Evolutionary conservation across 2,888 invertebrate species (phyloP).

Genomic region (Nymphalis urticae): DNA sequence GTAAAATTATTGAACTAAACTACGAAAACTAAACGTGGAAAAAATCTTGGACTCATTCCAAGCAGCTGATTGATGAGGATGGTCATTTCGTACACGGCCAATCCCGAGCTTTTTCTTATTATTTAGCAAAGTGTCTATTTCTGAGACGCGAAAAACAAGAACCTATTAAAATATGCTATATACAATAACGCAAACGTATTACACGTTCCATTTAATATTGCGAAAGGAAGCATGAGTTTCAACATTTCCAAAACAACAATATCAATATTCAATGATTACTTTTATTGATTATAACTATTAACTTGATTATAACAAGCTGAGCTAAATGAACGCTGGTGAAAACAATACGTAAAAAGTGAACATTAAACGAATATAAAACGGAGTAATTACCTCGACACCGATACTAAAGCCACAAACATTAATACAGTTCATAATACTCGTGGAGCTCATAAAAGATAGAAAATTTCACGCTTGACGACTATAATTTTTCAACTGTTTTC

Average conservation of each 20-base stretch:
- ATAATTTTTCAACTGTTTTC: constrained; percentile 32
- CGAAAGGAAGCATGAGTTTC: background rate
- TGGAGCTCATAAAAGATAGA: constrained; percentile 25
- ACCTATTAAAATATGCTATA: constrained; percentile 64
- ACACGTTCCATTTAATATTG: background rate
- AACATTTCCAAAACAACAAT: background rate
- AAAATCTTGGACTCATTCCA: constrained; percentile 79
- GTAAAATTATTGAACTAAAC: constrained; percentile 76
- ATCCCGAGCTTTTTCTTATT: constrained; percentile 81
- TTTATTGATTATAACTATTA: no score
- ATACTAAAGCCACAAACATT: constrained; percentile 31
- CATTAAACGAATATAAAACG: constrained; percentile 18
- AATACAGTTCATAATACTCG: constrained; percentile 20
- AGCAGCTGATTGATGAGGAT: constrained; percentile 82
- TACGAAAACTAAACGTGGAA: constrained; percentile 80
- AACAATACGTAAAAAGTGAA: constrained; percentile 15
- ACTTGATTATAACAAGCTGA: background rate
- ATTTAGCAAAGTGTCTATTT: constrained; percentile 81
- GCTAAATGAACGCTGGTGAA: background rate
- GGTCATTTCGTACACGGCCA: constrained; percentile 82
- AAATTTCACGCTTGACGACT: constrained; percentile 26
- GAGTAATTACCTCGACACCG: constrained; percentile 27
- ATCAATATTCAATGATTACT: constrained; percentile 16
- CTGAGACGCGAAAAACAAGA: constrained; percentile 77
- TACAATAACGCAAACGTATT: constrained; percentile 45